These are phyloP conservation scores for Drosophila malerkotliana DNA, from an alignment of 1,140 invertebrate species.

Conservation along the genomic window DNA sequence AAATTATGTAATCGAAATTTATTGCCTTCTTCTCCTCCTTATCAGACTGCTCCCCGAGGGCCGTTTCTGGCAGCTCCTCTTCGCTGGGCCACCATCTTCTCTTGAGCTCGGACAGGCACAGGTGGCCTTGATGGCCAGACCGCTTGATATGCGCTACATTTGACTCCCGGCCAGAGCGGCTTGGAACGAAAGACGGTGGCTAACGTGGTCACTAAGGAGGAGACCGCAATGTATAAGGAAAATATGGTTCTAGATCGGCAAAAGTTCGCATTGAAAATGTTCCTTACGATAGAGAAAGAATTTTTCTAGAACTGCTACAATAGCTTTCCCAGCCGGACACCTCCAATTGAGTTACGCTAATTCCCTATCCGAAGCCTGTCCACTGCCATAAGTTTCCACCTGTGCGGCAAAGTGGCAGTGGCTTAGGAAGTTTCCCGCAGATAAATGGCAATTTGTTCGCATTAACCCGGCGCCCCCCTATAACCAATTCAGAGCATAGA, in stretches of 20 bases:
- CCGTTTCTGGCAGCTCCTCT: constrained; percentile 36
- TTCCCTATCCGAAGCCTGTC: constrained; percentile 26
- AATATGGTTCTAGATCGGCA: constrained; percentile 6
- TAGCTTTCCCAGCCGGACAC: neutral
- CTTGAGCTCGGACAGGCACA: constrained; percentile 36
- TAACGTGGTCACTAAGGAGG: neutral
- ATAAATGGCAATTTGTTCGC: constrained; percentile 60
- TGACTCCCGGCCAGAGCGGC: constrained; percentile 52
- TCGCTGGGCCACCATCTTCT: constrained; percentile 9
- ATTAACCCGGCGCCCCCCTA: constrained; percentile 18
- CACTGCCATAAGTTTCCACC: constrained; percentile 26
- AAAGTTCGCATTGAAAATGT: too few relatives aligned
- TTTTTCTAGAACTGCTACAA: neutral
- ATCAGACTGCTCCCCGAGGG: constrained; percentile 19
- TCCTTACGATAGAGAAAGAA: too few relatives aligned
- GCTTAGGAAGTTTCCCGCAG: constrained; percentile 20
- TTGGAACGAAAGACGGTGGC: constrained; percentile 8
- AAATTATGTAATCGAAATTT: constrained; percentile 81
- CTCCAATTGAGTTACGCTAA: constrained; percentile 35
- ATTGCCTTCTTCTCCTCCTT: constrained; percentile 43
- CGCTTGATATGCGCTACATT: constrained; percentile 53
- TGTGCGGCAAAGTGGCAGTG: constrained; percentile 23
- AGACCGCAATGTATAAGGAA: neutral
- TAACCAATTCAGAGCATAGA: constrained; percentile 18
- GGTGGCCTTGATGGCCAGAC: constrained; percentile 70